A percentile compares a stretch with the other conserved stretches of the same genome.
phyloP scores from a whole-genome alignment of 2,113 vertebrate genomes.

The Lepisosteus osseus region DNA sequence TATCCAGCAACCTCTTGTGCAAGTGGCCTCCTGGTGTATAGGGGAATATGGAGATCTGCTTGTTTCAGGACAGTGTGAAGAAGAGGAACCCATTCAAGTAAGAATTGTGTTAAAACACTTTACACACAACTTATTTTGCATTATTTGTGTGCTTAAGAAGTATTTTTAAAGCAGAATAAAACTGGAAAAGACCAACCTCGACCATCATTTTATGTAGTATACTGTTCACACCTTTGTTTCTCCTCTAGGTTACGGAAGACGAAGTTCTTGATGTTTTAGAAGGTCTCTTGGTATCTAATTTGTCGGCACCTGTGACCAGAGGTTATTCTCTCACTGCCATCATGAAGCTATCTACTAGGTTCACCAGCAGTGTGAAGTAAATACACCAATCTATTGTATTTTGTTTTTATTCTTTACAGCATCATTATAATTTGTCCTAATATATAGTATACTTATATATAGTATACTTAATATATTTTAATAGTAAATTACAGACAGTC shows the following conservation, averaged over 20 bases:
- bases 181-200: too few species aligned
- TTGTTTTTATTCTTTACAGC: too few species aligned
- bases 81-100: constrained; percentile 98
- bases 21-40: constrained; percentile 98
- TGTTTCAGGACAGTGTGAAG: constrained; percentile 95
- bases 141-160: too few species aligned
- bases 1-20: constrained; percentile 89
- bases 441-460: too few species aligned
- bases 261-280: constrained; percentile 97
- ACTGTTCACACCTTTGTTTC: not conserved
- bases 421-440: too few species aligned
- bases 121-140: too few species aligned
- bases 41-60: constrained; percentile 97
- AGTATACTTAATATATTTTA: too few species aligned
- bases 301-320: constrained; percentile 90
- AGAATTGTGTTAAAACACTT: too few species aligned
- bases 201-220: too few species aligned
- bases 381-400: constrained; percentile 35
- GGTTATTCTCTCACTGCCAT: constrained; percentile 95
- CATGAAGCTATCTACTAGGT: constrained; percentile 97
- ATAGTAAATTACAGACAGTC: too few species aligned
- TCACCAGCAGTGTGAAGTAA: constrained; percentile 91
- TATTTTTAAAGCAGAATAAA: too few species aligned
- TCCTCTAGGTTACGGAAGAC: constrained; percentile 87
- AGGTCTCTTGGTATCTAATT: constrained; percentile 92